Evolutionary conservation across 2,888 invertebrate species (phyloP).

Genomic region (Agrochola litura): DNA sequence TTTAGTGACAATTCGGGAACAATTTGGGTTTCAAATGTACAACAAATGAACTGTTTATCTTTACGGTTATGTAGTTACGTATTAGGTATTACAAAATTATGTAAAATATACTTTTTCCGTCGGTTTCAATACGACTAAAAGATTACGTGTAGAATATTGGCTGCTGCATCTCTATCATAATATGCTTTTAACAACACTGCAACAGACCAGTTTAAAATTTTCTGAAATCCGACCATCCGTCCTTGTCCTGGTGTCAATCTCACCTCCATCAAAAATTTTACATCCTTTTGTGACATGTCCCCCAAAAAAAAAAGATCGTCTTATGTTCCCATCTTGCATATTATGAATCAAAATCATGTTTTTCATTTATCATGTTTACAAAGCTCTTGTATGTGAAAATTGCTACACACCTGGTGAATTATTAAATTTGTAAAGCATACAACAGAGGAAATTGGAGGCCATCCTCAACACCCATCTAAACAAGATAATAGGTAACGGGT

Average conservation of each 20-base stretch:
- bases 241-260: background rate
- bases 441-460: background rate
- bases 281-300: background rate
- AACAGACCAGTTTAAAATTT: background rate
- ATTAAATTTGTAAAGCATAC: background rate
- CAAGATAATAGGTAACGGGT: background rate
- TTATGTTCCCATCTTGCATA: background rate
- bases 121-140: background rate
- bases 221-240: background rate
- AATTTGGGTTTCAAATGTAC: background rate
- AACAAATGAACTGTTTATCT: background rate
- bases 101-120: background rate
- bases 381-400: background rate
- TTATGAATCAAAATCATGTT: background rate
- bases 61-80: no score
- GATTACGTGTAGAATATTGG: background rate
- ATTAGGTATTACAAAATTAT: background rate
- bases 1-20: background rate
- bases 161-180: background rate
- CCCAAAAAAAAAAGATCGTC: background rate
- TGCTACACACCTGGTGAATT: background rate
- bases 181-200: background rate
- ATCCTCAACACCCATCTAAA: background rate
- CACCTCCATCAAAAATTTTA: conserved; percentile 14
- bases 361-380: conserved; percentile 11